Evolutionary conservation across 2,113 vertebrate species (phyloP), one percentile per base, ranked within the genome.

Genomic region (Poeciliopsis turrubarensis): DNA sequence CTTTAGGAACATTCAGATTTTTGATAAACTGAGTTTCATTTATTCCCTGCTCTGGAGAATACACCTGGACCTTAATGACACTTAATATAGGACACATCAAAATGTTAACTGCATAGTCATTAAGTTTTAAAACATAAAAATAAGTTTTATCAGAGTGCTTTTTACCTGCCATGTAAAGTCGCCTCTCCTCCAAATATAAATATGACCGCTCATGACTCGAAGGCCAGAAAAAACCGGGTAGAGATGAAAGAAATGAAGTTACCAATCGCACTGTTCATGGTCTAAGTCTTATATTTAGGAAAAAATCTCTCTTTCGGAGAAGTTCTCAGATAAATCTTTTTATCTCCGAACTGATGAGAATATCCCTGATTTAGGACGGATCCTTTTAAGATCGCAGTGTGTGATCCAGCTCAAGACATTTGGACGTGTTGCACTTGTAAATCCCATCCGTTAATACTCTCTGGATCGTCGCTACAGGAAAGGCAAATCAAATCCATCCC

Each of bases 371-470:
- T 85, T 87, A 70, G 77, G 73, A 82, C 30, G 34, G 82, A 85
- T 79, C 84, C 70, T 85, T 85, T 90, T 65, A 68, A 80, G 77
- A 83, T 76, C 81, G 75, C 83, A 84, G 84, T n/a, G 74, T 81
- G 89, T 78, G 83, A 77, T 75, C 72, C 70, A 82, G 82, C 84
- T 84, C 75, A 81, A 83, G 87, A 88, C 77, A 62, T 83, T 62
- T 65, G 81, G 77, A 82, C 68, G 72, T 77, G 85, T 65, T 86
- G 80, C 69, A 68, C 79, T 78, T 78, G 81, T 79, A 82, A 89
- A 91, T 86, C 83, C 73, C 65, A 65, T 81, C 72, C 14, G 47
- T 70, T 89, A 82, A 86, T 79, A 76, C 77, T 75, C 80, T 71
- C 68, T 73, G 68, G 77, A 77, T 73, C 64, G 79, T 74, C 75